Evolutionary conservation across 2,797 vertebrate genomes (phyloP), one percentile per base, ranked within the genome.

Genomic region (Ataeniobius toweri): DNA sequence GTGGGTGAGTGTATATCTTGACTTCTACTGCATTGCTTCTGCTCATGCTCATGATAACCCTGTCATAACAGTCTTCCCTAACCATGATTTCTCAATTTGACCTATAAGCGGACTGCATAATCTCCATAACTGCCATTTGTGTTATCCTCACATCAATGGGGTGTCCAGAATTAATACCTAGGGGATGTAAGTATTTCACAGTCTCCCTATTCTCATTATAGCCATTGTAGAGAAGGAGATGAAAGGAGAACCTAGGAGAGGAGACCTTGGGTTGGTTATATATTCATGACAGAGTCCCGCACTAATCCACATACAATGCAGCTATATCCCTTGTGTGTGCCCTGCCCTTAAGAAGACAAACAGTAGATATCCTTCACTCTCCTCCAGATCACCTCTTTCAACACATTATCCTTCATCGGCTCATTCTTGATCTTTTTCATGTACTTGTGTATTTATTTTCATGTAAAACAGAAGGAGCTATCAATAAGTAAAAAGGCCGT

Each of bases 281-380:
- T 94, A 95, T 95, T 94, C 94, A 95, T 85, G 89, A 89, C 90
- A 61, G 89, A 91, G 86, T 84, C 80, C 88, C 76, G 13, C 87
- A 87, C 87, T 96, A 96, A 96, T 95, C 95, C 95, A 94, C 90
- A 93, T 92, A 91, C 93, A 94, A 94, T 94, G 86, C 88, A 87
- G 88, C 88, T 88, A 90, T 86, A 93, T 94, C 94, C 94, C 93
- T 86, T 87, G 92, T 94, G 94, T 93, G 93, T 94, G 92, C 93
- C 92, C 89, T 94, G 93, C 93, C 94, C 94, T 95, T 95, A 95
- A 93, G 93, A 95, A 95, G 93, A 92, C 93, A 96, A 95, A 95
- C 93, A 95, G 93, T 93, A 92, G 94, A 95, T 95, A 94, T 94
- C 93, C 92, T 94, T 95, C 93, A 93, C 90, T 94, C 94, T 94